Evolutionary conservation across 2,888 invertebrate species (phyloP).

Genomic region (Pseudoips prasinana): DNA sequence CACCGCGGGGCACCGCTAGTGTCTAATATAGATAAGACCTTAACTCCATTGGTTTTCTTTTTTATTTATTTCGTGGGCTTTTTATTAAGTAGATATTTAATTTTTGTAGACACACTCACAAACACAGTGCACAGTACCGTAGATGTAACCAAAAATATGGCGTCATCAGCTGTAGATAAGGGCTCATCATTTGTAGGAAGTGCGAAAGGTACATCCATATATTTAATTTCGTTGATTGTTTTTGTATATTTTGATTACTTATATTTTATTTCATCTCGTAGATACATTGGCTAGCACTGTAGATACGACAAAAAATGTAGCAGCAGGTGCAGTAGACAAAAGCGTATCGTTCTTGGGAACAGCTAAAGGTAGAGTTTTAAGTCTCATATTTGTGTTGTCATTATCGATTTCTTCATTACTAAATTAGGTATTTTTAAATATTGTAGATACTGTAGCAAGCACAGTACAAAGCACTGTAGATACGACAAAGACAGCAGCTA

Average conservation of each 20-base stretch:
- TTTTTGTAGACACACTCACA: conserved; percentile 30
- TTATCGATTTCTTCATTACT: no score
- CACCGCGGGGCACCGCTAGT: no score
- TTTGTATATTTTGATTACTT: conserved; percentile 5
- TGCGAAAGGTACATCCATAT: conserved; percentile 44
- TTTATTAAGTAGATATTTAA: background rate
- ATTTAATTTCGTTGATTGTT: conserved; percentile 2
- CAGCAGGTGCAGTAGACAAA: conserved; percentile 43
- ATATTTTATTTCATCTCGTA: conserved; percentile 30
- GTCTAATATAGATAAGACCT: no score
- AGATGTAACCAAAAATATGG: conserved; percentile 56
- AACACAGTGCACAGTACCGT: conserved; percentile 49
- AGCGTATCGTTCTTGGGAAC: conserved; percentile 46
- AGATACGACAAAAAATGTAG: conserved; percentile 50
- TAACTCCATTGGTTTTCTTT: no score
- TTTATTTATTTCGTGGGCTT: background rate
- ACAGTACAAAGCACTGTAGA: conserved; percentile 51
- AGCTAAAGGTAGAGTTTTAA: conserved; percentile 45
- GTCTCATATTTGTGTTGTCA: background rate
- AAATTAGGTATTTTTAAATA: conserved; percentile 15
- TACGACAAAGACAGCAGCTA: conserved; percentile 50
- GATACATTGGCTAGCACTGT: conserved; percentile 51
- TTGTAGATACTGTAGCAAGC: conserved; percentile 55
- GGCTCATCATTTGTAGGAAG: conserved; percentile 41
- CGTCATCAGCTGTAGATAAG: conserved; percentile 49